Evolutionary conservation across 2,113 vertebrate genomes (phyloP).

Genomic region (Cercopithecus mona): DNA sequence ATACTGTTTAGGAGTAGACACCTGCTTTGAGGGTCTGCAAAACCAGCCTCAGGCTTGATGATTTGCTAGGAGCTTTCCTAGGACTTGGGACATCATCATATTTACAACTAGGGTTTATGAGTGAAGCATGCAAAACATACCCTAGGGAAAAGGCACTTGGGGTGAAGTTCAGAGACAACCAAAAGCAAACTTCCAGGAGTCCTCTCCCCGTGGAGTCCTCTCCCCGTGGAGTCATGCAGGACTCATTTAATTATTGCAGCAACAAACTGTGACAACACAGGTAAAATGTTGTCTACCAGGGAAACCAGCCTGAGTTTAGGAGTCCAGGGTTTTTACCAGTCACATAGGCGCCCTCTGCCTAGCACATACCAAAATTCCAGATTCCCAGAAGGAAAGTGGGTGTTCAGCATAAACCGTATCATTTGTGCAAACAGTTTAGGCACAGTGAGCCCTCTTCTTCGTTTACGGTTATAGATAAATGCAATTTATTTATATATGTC

Average conservation of each 20-base stretch:
- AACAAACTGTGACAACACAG: background rate
- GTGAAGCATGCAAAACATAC: background rate
- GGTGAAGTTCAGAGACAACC: background rate
- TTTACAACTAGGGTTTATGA: background rate
- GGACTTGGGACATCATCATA: background rate
- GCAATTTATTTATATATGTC: too few species aligned
- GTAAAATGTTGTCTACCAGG: background rate
- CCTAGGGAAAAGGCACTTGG: background rate
- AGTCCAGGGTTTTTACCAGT: background rate
- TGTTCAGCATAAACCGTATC: background rate
- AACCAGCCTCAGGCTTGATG: background rate
- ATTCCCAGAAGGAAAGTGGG: background rate
- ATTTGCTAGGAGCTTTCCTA: background rate
- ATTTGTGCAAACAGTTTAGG: too few species aligned
- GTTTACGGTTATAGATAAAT: too few species aligned
- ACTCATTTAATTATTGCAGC: background rate
- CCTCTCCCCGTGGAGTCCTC: background rate
- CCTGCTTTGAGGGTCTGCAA: background rate
- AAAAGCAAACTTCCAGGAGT: too few species aligned
- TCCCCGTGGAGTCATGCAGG: background rate
- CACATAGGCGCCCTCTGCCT: background rate
- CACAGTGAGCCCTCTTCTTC: background rate
- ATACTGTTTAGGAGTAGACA: background rate
- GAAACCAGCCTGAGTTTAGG: background rate
- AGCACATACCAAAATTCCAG: background rate